Base-by-base conservation (phyloP, 2,797 vertebrate species). In the Microcaecilia unicolor region DNA sequence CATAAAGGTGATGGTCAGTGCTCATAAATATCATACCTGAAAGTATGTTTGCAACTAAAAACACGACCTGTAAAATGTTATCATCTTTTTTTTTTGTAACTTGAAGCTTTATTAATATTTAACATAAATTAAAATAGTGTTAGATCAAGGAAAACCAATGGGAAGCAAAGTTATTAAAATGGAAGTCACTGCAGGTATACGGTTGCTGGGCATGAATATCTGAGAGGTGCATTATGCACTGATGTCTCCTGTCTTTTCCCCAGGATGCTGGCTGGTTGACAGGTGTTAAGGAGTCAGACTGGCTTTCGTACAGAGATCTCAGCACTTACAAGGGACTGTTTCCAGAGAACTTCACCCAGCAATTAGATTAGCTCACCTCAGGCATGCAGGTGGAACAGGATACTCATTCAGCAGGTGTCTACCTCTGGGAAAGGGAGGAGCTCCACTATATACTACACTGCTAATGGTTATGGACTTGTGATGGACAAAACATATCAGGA, bases 241-340 rank as follows among this genome's bases (percentile, higher is more conserved):
- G n/a, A n/a, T n/a, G n/a, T n/a, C 19, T 20, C 20, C 4, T 64
- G 6, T 72, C 11, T 34, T 61, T 61, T 21, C 40, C n/a, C n/a
- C 51, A 98, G 95, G 95, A 98, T 33, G 94, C 94, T 5, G 95
- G 95, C 25, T 99, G 95, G 95, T 83, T 99, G 36, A 92, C 90
- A 9, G 95, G 95, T 17, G 63, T 97, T 41, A 91, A 83, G 61
- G 89, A 97, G 57, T 78, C 47, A 0, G 92, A 97, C 13, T 99
- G 95, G 95, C 67, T 81, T 33, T 76, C 86, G 25, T 73, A 76
- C 18, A 87, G 77, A 46, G 61, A 80, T 34, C 67, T 51, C 10
- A 48, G 58, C 7, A 74, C 83, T 28, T 80, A 79, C 9, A 89
- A 85, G 77, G 95, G 94, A 84, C 88, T 98, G 44, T 98, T 98